Base-by-base conservation (phyloP, 2,888 invertebrate genomes). In the Gortyna flavago region DNA sequence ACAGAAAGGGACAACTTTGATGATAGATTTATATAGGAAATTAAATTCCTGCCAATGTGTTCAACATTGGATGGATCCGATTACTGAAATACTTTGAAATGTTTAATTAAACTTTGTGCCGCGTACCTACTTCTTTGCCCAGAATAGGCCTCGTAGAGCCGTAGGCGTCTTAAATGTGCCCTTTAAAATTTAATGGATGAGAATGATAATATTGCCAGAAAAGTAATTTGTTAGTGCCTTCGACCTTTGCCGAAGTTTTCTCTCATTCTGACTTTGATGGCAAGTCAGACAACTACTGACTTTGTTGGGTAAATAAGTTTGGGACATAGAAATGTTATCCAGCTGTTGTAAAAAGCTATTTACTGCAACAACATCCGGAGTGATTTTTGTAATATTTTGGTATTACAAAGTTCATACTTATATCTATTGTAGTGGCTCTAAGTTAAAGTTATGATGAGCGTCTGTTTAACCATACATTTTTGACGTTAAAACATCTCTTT, bases 21-120 rank as follows among this genome's bases (percentile, higher is more conserved):
- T 38, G 72, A 81, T 78, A 84, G 73, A 69, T 85, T 83, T 73
- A 77, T 74, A 74, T 59, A 84, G n/a, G n/a, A n/a, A 84, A 84
- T 83, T 77, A 84, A 84, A 84, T 84, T 84, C 85, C 72, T 41
- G 41, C 16, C 61, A 51, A 75, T 75, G 57, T 72, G 32, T 72
- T 66, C 81, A 54, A 77, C 77, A 68, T 77, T 59, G 35, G 38
- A 76, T 18, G 35, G 70, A 64, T 32, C 64, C 74, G 74, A 77
- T 78, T 70, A 54, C 66, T 54, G 51, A 72, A 81, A 84, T 85
- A 78, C 69, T 85, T 85, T 32, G 51, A 62, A 51, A 84, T 79
- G n/a, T 84, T 84, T 77, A 84, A 78, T 85, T 77, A 81, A 84
- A 78, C 51, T 78, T 85, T 54, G 44, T 25, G 32, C 32, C 13